A percentile compares a stretch with the other conserved stretches of the same genome.
Conservation (phyloP, 2,113 vertebrate species). For the Calidris pugnax region DNA sequence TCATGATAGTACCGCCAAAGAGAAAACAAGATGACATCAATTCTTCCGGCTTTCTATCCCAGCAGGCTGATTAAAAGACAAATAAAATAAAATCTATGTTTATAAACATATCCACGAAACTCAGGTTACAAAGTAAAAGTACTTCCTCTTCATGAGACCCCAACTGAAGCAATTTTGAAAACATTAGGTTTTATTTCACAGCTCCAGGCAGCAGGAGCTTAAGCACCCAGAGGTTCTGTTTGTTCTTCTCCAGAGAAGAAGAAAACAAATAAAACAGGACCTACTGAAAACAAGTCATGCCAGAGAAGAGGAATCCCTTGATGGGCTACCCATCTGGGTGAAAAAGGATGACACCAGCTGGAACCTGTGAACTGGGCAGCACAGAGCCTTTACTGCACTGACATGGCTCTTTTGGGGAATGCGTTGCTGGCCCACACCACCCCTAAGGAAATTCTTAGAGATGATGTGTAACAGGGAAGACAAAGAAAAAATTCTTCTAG, state of each 20-base stretch:
- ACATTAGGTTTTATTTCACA: neutral
- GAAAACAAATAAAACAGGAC: neutral
- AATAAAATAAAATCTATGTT: neutral
- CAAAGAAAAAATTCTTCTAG: neutral
- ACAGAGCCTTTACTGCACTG: neutral
- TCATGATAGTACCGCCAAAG: neutral
- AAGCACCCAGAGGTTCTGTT: neutral
- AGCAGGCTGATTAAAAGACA: neutral
- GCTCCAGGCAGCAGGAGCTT: neutral
- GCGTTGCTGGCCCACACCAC: neutral
- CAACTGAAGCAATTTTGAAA: neutral
- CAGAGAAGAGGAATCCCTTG: neutral
- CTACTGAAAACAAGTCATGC: neutral
- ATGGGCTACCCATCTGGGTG: neutral
- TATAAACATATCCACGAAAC: neutral
- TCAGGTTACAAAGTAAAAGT: neutral
- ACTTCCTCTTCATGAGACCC: neutral
- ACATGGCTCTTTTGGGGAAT: neutral
- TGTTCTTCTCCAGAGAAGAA: neutral
- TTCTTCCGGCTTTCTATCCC: neutral
- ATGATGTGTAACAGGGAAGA: neutral
- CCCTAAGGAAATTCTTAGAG: neutral
- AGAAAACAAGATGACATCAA: neutral
- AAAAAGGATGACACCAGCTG: neutral
- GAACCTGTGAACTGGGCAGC: neutral